A percentile compares a stretch with the other conserved stretches of the same genome.
These are phyloP conservation scores for Struthio camelus DNA, from an alignment of 2,113 vertebrate species.

Conservation along the genomic window DNA sequence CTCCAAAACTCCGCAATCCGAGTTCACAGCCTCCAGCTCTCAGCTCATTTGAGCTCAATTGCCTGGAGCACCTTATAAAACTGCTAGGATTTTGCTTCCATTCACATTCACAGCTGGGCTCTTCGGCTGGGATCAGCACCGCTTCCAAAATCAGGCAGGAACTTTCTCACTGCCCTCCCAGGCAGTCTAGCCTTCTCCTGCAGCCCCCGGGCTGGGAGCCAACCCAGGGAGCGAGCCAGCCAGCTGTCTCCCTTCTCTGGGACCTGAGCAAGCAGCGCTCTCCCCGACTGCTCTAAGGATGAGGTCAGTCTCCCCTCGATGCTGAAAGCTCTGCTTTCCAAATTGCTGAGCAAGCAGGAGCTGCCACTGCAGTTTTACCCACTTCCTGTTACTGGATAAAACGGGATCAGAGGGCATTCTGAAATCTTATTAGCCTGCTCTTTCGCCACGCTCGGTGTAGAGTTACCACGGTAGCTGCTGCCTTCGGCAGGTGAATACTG, in stretches of 20 bases:
- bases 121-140: not conserved
- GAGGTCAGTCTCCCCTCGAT: not conserved
- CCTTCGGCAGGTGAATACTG: conserved; percentile 28
- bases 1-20: not conserved
- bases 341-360: conserved; percentile 16
- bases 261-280: not conserved
- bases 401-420: not conserved
- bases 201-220: not conserved
- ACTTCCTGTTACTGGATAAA: not conserved
- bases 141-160: not conserved
- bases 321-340: conserved; percentile 27
- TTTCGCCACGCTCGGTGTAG: not conserved
- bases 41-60: not conserved
- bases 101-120: not conserved
- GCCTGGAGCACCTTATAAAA: not conserved
- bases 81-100: not conserved
- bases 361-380: not conserved
- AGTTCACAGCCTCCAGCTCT: not conserved
- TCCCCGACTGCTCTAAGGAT: not conserved
- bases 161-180: not conserved
- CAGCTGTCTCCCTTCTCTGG: not conserved
- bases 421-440: not conserved
- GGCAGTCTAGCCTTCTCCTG: not conserved
- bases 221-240: not conserved
- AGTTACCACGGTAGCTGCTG: not conserved